Conservation (phyloP, 2,797 vertebrate species). For the Pangasius mekongensis region DNA sequence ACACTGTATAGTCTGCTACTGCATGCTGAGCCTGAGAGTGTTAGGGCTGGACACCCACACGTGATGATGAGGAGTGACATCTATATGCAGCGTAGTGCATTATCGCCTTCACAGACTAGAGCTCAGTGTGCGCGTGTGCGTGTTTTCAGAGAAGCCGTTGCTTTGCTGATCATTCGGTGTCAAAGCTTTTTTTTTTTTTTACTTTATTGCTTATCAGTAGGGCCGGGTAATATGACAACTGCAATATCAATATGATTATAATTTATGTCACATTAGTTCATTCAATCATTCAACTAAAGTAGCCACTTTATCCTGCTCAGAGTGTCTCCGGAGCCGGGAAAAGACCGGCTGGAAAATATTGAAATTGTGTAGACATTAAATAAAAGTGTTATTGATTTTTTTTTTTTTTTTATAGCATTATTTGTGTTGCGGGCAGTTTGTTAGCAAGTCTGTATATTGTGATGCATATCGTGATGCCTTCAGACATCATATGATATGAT, state of each 20-base stretch:
- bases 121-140: not conserved
- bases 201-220: not conserved
- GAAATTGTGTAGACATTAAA: not conserved
- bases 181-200: not conserved
- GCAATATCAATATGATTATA: not conserved
- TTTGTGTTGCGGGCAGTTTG: not conserved
- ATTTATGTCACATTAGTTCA: not conserved
- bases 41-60: constrained; percentile 31
- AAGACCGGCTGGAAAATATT: not conserved
- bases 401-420: not conserved
- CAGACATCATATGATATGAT: not conserved
- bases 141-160: not conserved
- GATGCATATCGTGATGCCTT: not conserved
- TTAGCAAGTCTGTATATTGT: not conserved
- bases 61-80: constrained; percentile 40
- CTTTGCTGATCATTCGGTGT: not conserved
- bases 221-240: not conserved
- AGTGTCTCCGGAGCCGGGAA: too few species aligned
- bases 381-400: not conserved
- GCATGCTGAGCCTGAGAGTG: constrained; percentile 15
- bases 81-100: constrained; percentile 29
- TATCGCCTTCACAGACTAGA: constrained; percentile 11
- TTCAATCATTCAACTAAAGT: too few species aligned
- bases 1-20: not conserved
- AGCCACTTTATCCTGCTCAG: too few species aligned